phyloP scores from a whole-genome alignment of 2,113 vertebrate species.

The Gorilla gorilla region DNA sequence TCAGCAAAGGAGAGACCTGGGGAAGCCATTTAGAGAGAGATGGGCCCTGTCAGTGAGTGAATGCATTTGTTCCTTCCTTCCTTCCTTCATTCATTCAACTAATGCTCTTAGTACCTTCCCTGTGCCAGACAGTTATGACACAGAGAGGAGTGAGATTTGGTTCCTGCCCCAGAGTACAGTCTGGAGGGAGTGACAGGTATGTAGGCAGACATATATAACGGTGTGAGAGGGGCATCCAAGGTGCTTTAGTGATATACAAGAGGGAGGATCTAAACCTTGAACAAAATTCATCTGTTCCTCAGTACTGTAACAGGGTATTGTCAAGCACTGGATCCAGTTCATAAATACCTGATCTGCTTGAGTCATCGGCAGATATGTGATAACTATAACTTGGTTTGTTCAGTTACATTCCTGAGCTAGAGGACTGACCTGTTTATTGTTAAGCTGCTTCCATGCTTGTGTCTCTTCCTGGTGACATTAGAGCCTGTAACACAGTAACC shows the following conservation, averaged over 20 bases:
- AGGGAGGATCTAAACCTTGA: neutral
- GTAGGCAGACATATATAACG: neutral
- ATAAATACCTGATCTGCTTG: neutral
- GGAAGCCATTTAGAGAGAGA: neutral
- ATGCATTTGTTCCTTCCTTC: rapidly evolving
- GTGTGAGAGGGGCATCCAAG: neutral
- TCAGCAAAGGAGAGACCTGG: neutral
- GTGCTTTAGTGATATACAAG: neutral
- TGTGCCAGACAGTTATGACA: neutral
- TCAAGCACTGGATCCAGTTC: neutral
- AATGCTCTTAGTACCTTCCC: neutral
- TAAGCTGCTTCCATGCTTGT: neutral
- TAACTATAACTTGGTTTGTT: neutral
- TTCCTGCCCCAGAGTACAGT: neutral
- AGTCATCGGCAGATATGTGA: neutral
- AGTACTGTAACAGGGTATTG: neutral
- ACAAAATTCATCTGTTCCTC: neutral
- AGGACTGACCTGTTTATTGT: neutral
- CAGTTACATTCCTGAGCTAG: neutral
- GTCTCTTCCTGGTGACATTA: neutral
- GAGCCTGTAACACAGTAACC: neutral
- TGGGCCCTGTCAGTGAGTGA: neutral
- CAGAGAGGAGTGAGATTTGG: neutral
- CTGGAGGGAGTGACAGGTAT: neutral
- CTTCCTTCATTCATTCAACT: neutral